Evolutionary conservation across 53 echinoderm and acorn worm species (phyloP), one percentile per base, ranked within the genome.

Genomic region (Actinopyga echinites): DNA sequence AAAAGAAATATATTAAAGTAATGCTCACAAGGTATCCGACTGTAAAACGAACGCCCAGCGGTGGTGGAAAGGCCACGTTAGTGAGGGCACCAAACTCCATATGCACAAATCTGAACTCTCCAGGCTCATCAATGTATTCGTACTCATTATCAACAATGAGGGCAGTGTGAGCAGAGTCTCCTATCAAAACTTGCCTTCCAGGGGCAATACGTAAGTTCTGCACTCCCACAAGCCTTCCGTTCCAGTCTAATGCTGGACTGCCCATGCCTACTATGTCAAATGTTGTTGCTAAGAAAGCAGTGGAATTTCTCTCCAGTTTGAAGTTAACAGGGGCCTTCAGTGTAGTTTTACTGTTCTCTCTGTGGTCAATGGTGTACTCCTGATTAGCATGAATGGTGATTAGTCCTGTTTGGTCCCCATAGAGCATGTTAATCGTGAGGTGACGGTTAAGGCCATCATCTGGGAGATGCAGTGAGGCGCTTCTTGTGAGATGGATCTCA

Each of bases 71-170:
- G 37, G 77, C 71, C 20, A 95, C 85, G 21, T 83, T 64, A 25
- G 95, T 89, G 86, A 92, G 68, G 26, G 95, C 64, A 23, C 95
- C 95, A 88, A 95, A 95, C 88, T 95, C 95, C 29, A 95, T 88
- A 56, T 80, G 88, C 53, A 92, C 90, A 88, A 95, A 95, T 58
- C 89, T 77, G 86, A 95, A 95, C 10, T 92, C 92, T 52, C 95
- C 95, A 24, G 95, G 95, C 9, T 85, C 80, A 49, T 95, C 95
- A 1, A 90, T 80, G 82, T 75, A 88, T 43, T 86, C 92, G 52
- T 85, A 90, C 2, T 80, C 58, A 26, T 84, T 81, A 69, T 93
- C 89, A 37, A 92, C 86, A 1, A 92, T 85, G 40, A 95, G 82
- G 1, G 95, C 89, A 53, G 95, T 95, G 88, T 95, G 95, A 30